Evolutionary conservation across 2,797 vertebrate species (phyloP), one percentile per base, ranked within the genome.

Genomic region (Scarus forsteni): DNA sequence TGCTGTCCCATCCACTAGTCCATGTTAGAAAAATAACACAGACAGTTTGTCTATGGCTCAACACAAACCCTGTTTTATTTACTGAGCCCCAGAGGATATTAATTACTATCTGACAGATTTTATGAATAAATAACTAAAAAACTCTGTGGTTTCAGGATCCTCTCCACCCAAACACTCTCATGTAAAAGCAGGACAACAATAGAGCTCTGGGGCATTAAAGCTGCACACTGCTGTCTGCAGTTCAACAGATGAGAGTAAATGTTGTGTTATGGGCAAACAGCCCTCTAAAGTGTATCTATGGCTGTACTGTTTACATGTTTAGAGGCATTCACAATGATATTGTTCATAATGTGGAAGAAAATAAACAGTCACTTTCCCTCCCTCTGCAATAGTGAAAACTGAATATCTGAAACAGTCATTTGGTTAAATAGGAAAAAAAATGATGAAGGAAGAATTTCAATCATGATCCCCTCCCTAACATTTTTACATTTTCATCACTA

Each of bases 1-100:
- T 83, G 78, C 81, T 83, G 74, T 71, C 74, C 67, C 70, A 70
- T 63, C 75, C 77, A 65, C 67, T 58, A 60, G 42, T 59, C 73
- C 76, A 66, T 52, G 79, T 77, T 75, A 84, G 73, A 62, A 77
- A 77, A 77, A 90, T 73, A 83, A 82, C 69, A 65, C 74, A 72
- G 70, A 48, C 64, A 38, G 55, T 70, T 70, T 49, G 50, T 70
- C 60, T 68, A 49, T 45, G 52, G 79, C 67, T 55, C 51, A 27
- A 40, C 40, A 60, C 49, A 58, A 18, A 11, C 43, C 56, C 35
- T 36, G 4, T 5, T 13, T 27, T 61, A 69, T 35, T 68, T 3
- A 59, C 10, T 16, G 60, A 70, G 67, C 45, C 2, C 0, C 3
- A 8, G 19, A 5, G 52, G 16, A 64, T 59, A 35, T 50, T 57